These are phyloP conservation scores for Toxostoma redivivum DNA, from an alignment of 2,113 vertebrate species.

Conservation along the genomic window DNA sequence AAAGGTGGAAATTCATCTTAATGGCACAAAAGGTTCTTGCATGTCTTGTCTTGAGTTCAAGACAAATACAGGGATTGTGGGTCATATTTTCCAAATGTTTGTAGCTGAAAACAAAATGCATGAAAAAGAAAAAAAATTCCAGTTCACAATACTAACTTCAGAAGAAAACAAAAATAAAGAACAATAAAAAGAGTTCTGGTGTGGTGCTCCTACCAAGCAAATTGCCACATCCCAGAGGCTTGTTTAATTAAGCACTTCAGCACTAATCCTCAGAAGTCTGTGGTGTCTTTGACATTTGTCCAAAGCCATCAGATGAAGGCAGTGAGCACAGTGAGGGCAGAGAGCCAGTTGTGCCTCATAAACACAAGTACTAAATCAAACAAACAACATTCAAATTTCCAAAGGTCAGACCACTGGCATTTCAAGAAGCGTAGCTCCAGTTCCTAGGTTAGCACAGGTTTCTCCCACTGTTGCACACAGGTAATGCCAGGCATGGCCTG, in stretches of 20 bases:
- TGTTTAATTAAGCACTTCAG: constrained; percentile 43
- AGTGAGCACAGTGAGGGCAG: background rate
- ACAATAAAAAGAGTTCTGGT: background rate
- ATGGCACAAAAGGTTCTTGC: background rate
- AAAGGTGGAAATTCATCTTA: background rate
- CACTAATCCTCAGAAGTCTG: background rate
- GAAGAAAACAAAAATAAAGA: background rate
- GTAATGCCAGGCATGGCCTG: accelerated
- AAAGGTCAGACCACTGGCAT: background rate
- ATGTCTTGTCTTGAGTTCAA: background rate
- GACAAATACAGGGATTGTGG: background rate
- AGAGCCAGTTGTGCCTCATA: background rate
- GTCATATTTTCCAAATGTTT: background rate
- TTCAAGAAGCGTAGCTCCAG: background rate
- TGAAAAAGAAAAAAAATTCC: background rate
- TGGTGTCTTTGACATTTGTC: constrained; percentile 22
- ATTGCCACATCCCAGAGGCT: background rate
- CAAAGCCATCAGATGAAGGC: constrained; percentile 13
- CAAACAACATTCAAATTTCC: background rate
- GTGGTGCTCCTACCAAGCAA: background rate
- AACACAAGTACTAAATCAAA: background rate
- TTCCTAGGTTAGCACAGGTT: background rate
- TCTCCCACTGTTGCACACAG: accelerated
- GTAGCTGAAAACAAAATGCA: background rate
- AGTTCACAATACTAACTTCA: background rate